These are phyloP conservation scores for Cephalopholis sonnerati DNA, from an alignment of 2,113 vertebrate species.

Conservation along the genomic window DNA sequence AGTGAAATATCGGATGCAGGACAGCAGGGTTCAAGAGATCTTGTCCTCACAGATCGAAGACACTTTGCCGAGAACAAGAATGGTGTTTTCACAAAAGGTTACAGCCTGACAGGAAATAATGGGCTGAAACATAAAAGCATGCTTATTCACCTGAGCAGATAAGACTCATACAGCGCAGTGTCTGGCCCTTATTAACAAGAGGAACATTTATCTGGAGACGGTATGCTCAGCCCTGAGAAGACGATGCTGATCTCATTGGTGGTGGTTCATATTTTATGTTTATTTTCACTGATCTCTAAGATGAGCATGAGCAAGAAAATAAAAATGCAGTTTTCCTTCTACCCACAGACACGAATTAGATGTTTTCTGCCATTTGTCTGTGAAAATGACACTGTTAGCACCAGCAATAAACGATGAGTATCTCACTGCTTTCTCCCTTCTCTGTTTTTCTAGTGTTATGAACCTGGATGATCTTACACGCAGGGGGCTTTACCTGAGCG, in stretches of 20 bases:
- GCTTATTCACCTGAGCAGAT: slow-evolving; percentile 23
- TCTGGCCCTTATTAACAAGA: slow-evolving; percentile 27
- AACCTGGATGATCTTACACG: slow-evolving; percentile 97
- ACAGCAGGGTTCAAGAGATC: slow-evolving; percentile 37
- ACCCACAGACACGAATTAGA: slow-evolving; percentile 20
- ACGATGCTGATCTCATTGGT: slow-evolving; percentile 29
- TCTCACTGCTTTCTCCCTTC: not conserved
- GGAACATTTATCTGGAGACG: slow-evolving; percentile 40
- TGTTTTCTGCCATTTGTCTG: not conserved
- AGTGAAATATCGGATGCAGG: slow-evolving; percentile 17
- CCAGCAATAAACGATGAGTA: not conserved
- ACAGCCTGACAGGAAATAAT: slow-evolving; percentile 19
- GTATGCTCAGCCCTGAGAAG: slow-evolving; percentile 1
- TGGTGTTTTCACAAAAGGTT: slow-evolving; percentile 37
- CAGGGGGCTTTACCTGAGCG: slow-evolving; percentile 96
- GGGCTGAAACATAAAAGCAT: slow-evolving; percentile 5
- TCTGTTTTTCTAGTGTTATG: slow-evolving; percentile 90
- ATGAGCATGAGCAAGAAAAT: slow-evolving; percentile 14
- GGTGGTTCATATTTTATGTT: slow-evolving; percentile 17
- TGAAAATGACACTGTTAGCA: not conserved
- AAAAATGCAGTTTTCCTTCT: not conserved
- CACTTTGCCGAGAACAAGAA: slow-evolving; percentile 36
- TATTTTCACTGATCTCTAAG: slow-evolving; percentile 30
- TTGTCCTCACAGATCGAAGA: slow-evolving; percentile 21
- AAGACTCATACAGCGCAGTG: not conserved